Conservation (phyloP, 2,888 invertebrate genomes). For the Lithodes maja region DNA sequence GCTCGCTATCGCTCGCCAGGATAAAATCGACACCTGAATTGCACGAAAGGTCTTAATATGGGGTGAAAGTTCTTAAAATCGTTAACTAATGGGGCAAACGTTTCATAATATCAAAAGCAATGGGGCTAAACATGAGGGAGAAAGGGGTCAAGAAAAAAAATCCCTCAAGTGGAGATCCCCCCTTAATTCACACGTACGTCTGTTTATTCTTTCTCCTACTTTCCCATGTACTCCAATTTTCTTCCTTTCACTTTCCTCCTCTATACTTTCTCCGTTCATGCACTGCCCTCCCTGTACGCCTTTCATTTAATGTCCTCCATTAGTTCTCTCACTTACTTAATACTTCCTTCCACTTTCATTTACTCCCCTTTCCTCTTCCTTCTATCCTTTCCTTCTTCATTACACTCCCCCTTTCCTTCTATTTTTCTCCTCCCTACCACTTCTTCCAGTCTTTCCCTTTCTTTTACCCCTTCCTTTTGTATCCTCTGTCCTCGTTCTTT, state of each 20-base stretch:
- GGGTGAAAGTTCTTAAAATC: too few species aligned
- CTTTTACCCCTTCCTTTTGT: background rate
- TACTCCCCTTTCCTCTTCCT: background rate
- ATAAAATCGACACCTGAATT: too few species aligned
- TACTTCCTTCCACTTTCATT: background rate
- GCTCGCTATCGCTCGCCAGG: too few species aligned
- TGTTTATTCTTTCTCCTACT: background rate
- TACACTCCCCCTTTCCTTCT: background rate
- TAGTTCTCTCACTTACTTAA: background rate
- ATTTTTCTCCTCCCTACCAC: background rate
- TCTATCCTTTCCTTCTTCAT: background rate
- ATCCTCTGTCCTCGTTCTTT: background rate
- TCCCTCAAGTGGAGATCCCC: background rate
- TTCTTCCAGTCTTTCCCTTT: background rate
- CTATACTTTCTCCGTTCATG: too few species aligned
- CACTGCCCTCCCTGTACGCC: too few species aligned
- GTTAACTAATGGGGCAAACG: too few species aligned
- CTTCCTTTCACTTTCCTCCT: background rate
- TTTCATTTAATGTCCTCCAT: too few species aligned
- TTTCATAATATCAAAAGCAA: too few species aligned
- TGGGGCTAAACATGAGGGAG: too few species aligned
- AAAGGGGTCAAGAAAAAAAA: too few species aligned
- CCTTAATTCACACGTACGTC: background rate
- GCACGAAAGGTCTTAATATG: too few species aligned
- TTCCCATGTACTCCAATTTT: background rate